phyloP scores from a whole-genome alignment of 1,140 invertebrate genomes.

The Psilanteris sp. region DNA sequence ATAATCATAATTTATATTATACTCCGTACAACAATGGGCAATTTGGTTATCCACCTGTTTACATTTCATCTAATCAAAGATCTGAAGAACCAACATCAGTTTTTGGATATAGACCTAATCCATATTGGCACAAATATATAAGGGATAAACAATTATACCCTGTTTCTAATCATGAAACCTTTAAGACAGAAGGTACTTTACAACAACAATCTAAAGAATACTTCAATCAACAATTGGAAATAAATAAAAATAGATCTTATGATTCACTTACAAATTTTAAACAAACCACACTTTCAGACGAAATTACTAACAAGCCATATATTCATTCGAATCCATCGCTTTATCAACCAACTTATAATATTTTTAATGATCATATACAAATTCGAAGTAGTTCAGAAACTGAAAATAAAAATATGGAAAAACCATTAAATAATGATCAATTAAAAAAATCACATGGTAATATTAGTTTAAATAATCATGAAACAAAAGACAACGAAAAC shows the following conservation, averaged over 20 bases:
- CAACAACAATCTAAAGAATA: neutral
- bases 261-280: neutral
- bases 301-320: no score
- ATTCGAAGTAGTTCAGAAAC: neutral
- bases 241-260: neutral
- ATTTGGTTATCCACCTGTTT: no score
- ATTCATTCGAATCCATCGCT: no score
- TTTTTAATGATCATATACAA: neutral
- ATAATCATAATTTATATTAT: no score
- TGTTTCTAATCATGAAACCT: no score
- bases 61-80: neutral
- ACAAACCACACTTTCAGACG: no score
- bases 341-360: no score
- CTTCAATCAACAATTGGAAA: neutral
- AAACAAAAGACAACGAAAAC: no score
- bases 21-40: no score
- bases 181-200: no score
- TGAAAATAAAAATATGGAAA: constrained; percentile 4
- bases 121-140: neutral
- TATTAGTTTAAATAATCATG: no score
- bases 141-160: no score
- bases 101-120: constrained; percentile 3
- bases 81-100: neutral
- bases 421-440: neutral
- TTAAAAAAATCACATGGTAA: neutral